Base-by-base conservation (phyloP, 2,888 invertebrate genomes). In the Cephus nigrinus region DNA sequence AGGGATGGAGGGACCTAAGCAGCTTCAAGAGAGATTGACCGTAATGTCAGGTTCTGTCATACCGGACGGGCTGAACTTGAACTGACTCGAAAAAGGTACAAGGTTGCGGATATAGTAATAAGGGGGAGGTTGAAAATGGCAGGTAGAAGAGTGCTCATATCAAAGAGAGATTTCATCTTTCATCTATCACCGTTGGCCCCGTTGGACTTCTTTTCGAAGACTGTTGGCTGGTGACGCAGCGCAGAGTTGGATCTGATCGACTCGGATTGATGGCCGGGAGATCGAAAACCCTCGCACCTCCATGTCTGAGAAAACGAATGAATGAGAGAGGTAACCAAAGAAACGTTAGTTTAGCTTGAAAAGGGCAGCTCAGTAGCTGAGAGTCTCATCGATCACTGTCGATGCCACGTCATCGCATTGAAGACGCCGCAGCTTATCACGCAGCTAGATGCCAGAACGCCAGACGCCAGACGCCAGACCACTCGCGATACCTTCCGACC, bases 101-200 rank as follows among this genome's bases (percentile, higher is more conserved):
- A 36, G 12, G 4, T 31, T n/a, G 31, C 31, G 12, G 69, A 69
- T 30, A 69, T 30, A 69, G 30, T 32, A n/a, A 32, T 30, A 69
- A 69, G 32, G 12, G 30, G 69, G 69, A 32, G 69, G 5, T n/a
- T 15, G 12, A 30, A 30, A n/a, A 11, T 69, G 69, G 5, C 12
- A 32, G 15, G 69, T 32, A 30, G 30, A 69, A 30, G 69, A 30
- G 69, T 30, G 69, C 31, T 40, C n/a, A 77, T 76, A 79, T 79
- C 79, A 76, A 78, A 74, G 74, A 74, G 77, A 78, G 81, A 82
- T 82, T 81, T 78, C 77, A 81, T 82, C 81, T 80, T 74, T 77
- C 78, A 80, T 82, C 79, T 79, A 81, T 82, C 81, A 82, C 76
- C 78, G 77, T 78, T 81, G 75, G 55, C 74, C 76, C 34, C 77